A percentile compares a stretch with the other conserved stretches of the same genome.
These are phyloP conservation scores for Malurus cyaneus DNA, from an alignment of 2,113 vertebrate species.

Conservation along the genomic window DNA sequence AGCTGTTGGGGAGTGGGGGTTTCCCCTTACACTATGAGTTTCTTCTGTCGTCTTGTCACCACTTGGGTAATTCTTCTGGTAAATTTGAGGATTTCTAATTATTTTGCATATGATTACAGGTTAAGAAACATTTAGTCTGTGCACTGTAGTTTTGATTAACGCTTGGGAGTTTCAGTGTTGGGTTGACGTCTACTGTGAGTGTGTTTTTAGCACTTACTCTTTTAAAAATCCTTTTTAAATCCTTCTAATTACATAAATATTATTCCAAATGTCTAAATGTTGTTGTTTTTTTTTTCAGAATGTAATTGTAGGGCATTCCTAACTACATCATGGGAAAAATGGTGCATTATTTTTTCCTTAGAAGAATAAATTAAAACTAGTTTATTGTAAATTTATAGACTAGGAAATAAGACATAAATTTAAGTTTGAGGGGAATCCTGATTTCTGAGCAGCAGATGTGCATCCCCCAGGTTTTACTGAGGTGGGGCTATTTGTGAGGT, in stretches of 20 bases:
- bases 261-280: neutral
- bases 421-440: neutral
- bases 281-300: neutral
- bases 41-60: neutral
- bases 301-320: neutral
- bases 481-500: neutral
- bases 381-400: neutral
- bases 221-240: neutral
- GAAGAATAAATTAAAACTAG: neutral
- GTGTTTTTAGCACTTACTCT: neutral
- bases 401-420: neutral
- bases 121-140: neutral
- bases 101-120: neutral
- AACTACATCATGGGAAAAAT: neutral
- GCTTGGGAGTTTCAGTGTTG: neutral
- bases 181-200: neutral
- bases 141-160: neutral
- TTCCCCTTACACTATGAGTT: neutral
- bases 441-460: neutral
- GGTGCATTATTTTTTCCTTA: fast-evolving
- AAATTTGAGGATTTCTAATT: neutral
- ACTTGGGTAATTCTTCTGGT: neutral
- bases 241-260: neutral
- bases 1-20: fast-evolving
- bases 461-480: neutral